Percentiles rank a stretch among this genome's conserved stretches.
phyloP scores from a whole-genome alignment of 2,113 vertebrate species.

The Bucco capensis region DNA sequence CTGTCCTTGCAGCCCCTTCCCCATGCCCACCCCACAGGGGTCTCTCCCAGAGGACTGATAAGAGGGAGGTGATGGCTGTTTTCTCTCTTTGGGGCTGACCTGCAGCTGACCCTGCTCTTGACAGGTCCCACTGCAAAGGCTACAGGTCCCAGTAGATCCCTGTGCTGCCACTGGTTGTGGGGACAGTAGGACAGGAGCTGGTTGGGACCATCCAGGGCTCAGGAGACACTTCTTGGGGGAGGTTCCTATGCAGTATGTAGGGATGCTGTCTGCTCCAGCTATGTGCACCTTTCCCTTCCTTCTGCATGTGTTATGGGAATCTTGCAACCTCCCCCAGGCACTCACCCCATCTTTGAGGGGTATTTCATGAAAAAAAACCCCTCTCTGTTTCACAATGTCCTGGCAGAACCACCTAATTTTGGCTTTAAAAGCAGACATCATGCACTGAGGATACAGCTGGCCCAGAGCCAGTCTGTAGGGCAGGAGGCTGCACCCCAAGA shows the following conservation, averaged over 20 bases:
- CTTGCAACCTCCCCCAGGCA: neutral
- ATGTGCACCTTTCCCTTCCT: neutral
- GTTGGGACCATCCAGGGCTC: rapidly evolving
- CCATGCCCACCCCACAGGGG: neutral
- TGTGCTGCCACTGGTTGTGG: rapidly evolving
- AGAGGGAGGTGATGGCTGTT: neutral
- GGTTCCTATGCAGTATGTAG: rapidly evolving
- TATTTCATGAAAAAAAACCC: neutral
- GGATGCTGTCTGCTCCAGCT: rapidly evolving
- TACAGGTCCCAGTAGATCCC: rapidly evolving
- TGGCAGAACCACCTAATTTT: neutral
- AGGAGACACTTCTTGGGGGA: neutral
- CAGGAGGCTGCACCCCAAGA: rapidly evolving
- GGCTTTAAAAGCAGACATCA: neutral
- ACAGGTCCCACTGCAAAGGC: neutral
- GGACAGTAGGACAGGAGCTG: rapidly evolving
- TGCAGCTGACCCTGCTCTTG: conserved; percentile 28
- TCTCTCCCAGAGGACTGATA: neutral
- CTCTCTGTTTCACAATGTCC: rapidly evolving
- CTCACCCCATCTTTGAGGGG: neutral
- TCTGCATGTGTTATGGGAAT: no score
- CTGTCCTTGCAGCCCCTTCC: neutral
- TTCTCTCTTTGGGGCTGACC: conserved; percentile 55
- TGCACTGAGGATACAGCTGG: neutral
- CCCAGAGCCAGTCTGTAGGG: rapidly evolving